phyloP scores from a whole-genome alignment of 2,888 invertebrate species.

The Mongoloraphidia duomilia region DNA sequence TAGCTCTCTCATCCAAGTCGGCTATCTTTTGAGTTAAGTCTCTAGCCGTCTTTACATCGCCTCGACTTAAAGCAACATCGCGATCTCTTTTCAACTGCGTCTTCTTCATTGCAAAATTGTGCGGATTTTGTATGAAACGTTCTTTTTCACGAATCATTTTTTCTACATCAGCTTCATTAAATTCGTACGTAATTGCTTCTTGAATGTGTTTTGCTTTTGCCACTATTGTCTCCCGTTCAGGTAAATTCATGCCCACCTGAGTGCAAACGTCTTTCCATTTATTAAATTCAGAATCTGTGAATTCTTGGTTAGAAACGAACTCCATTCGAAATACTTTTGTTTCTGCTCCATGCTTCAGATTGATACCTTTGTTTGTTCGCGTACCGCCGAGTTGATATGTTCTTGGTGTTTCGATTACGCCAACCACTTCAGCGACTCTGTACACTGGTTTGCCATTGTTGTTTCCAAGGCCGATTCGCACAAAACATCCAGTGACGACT shows the following conservation, averaged over 20 bases:
- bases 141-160: constrained; percentile 87
- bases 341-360: constrained; percentile 69
- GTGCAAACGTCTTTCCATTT: constrained; percentile 85
- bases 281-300: constrained; percentile 79
- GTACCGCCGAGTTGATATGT: constrained; percentile 83
- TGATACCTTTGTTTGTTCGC: constrained; percentile 81
- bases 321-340: constrained; percentile 88
- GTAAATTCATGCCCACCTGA: constrained; percentile 42
- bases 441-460: no score
- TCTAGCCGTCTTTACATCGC: constrained; percentile 61
- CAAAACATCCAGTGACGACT: no score
- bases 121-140: constrained; percentile 80
- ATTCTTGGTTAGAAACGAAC: constrained; percentile 93
- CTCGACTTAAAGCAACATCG: constrained; percentile 51
- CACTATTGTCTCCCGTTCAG: constrained; percentile 69
- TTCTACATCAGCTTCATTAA: constrained; percentile 93
- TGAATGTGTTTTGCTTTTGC: constrained; percentile 72
- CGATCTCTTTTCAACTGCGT: constrained; percentile 84
- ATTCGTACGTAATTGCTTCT: constrained; percentile 80
- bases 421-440: constrained; percentile 64
- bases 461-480: no score
- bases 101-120: constrained; percentile 95
- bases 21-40: constrained; percentile 67
- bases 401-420: constrained; percentile 60
- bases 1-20: constrained; percentile 81